Evolutionary conservation across 2,888 invertebrate species (phyloP).

Genomic region (Mimumesa dahlbomi): DNA sequence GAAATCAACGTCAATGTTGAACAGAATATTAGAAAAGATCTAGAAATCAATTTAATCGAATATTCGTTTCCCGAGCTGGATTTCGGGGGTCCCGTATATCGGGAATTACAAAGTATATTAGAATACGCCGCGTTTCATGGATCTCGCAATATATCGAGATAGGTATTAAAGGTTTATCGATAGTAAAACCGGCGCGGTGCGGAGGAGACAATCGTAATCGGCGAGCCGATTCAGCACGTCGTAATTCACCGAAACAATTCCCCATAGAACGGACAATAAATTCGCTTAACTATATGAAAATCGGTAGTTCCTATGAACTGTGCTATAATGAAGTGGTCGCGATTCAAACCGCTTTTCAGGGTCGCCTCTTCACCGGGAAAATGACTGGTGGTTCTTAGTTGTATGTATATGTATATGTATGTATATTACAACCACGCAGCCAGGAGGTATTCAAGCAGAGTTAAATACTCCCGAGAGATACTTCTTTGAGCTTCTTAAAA

Average conservation of each 20-base stretch:
- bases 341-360: slow-evolving; percentile 3
- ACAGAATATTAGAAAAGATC: too few relatives aligned
- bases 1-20: too few relatives aligned
- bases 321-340: slow-evolving; percentile 22
- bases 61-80: too few relatives aligned
- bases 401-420: background rate
- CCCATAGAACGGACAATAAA: slow-evolving; percentile 20
- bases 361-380: background rate
- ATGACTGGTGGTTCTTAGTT: background rate
- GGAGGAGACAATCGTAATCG: slow-evolving; percentile 7
- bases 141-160: background rate
- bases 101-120: too few relatives aligned
- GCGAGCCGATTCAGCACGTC: slow-evolving; percentile 14
- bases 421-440: too few relatives aligned
- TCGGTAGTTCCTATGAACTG: background rate
- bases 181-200: slow-evolving; percentile 19
- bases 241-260: slow-evolving; percentile 32
- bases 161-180: slow-evolving; percentile 23
- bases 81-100: too few relatives aligned
- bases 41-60: too few relatives aligned
- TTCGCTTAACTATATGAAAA: slow-evolving; percentile 4
- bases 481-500: slow-evolving; percentile 3
- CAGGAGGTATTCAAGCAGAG: slow-evolving; percentile 8
- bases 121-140: too few relatives aligned
- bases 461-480: slow-evolving; percentile 10